phyloP scores from a whole-genome alignment of 2,797 vertebrate species.

The Paguma larvata region DNA sequence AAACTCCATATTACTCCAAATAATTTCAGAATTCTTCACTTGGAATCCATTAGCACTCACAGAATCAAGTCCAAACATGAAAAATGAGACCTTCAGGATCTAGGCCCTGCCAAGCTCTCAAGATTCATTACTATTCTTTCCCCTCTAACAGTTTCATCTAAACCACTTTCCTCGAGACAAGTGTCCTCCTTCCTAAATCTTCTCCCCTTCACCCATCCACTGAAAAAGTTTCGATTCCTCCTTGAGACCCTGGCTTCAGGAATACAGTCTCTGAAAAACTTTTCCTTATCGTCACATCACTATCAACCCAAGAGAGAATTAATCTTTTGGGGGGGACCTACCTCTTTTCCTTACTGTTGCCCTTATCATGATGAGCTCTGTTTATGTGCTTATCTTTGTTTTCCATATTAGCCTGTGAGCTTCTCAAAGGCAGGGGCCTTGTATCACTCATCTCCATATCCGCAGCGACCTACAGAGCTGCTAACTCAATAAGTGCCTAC shows the following conservation, averaged over 20 bases:
- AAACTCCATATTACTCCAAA: too few species aligned
- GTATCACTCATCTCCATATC: neutral
- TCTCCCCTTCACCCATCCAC: too few species aligned
- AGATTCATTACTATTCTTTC: neutral
- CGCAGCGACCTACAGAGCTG: neutral
- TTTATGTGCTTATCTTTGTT: neutral
- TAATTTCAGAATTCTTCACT: conserved; percentile 18
- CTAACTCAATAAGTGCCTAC: neutral
- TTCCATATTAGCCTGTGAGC: neutral
- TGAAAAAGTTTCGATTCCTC: neutral
- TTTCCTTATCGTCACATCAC: neutral
- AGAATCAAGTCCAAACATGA: neutral
- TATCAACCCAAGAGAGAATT: neutral
- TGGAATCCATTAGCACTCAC: neutral
- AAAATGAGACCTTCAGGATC: neutral
- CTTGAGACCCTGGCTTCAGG: neutral
- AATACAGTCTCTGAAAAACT: neutral
- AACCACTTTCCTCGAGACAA: neutral
- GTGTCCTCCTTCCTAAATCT: neutral
- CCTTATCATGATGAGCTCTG: neutral
- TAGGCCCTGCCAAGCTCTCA: neutral
- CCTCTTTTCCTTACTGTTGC: too few species aligned
- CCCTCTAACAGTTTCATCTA: neutral
- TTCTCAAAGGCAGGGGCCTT: neutral
- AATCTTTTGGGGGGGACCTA: neutral